Conservation (phyloP, 2,888 invertebrate genomes). For the Lasius platythorax region DNA sequence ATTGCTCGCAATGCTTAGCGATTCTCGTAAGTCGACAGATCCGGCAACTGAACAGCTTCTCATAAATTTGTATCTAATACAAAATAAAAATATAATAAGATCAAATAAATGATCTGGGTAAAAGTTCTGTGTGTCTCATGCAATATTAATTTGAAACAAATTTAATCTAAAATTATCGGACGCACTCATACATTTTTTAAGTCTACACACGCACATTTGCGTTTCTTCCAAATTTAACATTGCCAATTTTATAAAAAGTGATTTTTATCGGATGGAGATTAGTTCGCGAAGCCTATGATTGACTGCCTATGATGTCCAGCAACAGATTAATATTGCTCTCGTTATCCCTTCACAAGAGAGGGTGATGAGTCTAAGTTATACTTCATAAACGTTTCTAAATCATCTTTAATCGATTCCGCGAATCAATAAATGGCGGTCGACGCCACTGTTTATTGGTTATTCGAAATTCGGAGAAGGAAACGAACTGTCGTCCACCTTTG, state of each 20-base stretch:
- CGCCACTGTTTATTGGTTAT: conserved; percentile 71
- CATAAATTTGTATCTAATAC: background rate
- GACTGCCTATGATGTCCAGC: background rate
- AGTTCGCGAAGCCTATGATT: background rate
- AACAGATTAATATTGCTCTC: conserved; percentile 15
- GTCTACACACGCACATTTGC: background rate
- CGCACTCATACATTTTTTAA: background rate
- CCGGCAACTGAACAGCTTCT: background rate
- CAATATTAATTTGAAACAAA: background rate
- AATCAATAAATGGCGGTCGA: conserved; percentile 59
- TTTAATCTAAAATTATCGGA: background rate
- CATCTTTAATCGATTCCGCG: conserved; percentile 75
- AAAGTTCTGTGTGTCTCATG: background rate
- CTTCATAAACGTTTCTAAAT: conserved; percentile 66
- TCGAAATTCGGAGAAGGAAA: conserved; percentile 48
- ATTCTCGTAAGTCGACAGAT: background rate
- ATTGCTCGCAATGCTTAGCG: conserved; percentile 3
- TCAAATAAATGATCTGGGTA: background rate
- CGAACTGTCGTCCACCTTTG: conserved; percentile 58
- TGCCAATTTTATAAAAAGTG: background rate
- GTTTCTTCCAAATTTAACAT: background rate
- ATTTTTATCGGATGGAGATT: background rate
- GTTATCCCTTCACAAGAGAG: background rate
- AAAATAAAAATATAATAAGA: background rate
- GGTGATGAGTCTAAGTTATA: conserved; percentile 23